These are phyloP conservation scores for Chromobotia macracanthus DNA, from an alignment of 2,797 vertebrate genomes.

Conservation along the genomic window DNA sequence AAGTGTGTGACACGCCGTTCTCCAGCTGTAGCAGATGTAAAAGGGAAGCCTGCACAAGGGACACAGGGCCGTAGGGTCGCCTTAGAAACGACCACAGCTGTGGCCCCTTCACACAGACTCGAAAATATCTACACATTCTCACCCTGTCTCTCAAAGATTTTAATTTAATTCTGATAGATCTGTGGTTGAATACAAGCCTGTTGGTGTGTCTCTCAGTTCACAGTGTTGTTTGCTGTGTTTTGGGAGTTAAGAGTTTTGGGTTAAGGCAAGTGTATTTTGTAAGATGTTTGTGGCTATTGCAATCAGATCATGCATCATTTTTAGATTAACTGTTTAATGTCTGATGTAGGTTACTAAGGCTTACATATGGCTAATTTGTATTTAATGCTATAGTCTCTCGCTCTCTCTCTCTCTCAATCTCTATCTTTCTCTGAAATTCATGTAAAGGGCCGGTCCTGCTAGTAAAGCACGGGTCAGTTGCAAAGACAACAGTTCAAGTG, in stretches of 20 bases:
- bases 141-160: conserved; percentile 21
- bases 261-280: not conserved
- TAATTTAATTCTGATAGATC: not conserved
- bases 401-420: not conserved
- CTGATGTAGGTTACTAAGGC: not conserved
- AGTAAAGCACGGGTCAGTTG: conserved; percentile 55
- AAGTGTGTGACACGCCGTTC: conserved; percentile 67
- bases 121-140: conserved; percentile 37
- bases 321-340: not conserved
- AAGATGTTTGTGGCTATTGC: not conserved
- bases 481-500: conserved; percentile 59
- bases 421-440: not conserved
- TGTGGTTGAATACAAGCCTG: not conserved
- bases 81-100: conserved; percentile 60
- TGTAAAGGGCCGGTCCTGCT: conserved; percentile 30
- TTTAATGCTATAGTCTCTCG: not conserved
- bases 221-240: not conserved
- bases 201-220: not conserved
- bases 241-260: not conserved
- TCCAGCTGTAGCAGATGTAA: conserved; percentile 76
- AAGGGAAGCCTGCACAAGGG: conserved; percentile 69
- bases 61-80: conserved; percentile 59
- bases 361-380: not conserved
- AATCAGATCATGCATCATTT: not conserved
- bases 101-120: conserved; percentile 50